These are phyloP conservation scores for Chelonoidis abingdonii DNA, from an alignment of 2,113 vertebrate species.

Conservation along the genomic window DNA sequence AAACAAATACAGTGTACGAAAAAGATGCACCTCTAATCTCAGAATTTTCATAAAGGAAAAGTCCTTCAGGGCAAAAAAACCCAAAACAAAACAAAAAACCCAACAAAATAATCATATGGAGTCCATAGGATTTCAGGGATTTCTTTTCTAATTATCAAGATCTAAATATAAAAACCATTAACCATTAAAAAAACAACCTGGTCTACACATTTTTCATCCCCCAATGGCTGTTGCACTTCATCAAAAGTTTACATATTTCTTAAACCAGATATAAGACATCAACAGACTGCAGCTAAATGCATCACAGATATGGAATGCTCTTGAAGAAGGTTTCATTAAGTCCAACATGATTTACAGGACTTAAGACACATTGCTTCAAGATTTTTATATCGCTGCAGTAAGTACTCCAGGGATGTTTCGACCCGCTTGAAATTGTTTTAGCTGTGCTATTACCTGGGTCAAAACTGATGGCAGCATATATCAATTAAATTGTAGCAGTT, in stretches of 20 bases:
- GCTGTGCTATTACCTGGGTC: conserved; percentile 78
- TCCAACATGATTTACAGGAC: conserved; percentile 76
- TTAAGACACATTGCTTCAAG: conserved; percentile 73
- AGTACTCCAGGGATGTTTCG: conserved; percentile 77
- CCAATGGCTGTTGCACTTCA: conserved; percentile 30
- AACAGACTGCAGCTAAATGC: conserved; percentile 64
- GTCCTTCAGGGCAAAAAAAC: conserved; percentile 35
- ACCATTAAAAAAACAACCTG: background rate
- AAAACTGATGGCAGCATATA: conserved; percentile 73
- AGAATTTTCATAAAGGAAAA: conserved; percentile 57
- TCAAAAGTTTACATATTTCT: conserved; percentile 76
- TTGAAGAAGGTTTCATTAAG: conserved; percentile 76
- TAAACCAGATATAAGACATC: conserved; percentile 62
- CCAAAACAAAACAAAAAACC: background rate
- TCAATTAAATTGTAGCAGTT: conserved; percentile 77
- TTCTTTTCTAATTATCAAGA: conserved; percentile 49
- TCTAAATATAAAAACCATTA: conserved; percentile 34
- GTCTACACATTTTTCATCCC: conserved; percentile 29
- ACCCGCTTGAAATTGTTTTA: conserved; percentile 79
- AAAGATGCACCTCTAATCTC: conserved; percentile 16
- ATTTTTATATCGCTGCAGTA: conserved; percentile 77
- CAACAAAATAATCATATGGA: conserved; percentile 29
- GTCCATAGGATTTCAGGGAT: background rate
- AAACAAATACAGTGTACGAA: conserved; percentile 61
- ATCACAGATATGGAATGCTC: conserved; percentile 68